Conservation (phyloP, 2,113 vertebrate species). For the Gallinago undulata region DNA sequence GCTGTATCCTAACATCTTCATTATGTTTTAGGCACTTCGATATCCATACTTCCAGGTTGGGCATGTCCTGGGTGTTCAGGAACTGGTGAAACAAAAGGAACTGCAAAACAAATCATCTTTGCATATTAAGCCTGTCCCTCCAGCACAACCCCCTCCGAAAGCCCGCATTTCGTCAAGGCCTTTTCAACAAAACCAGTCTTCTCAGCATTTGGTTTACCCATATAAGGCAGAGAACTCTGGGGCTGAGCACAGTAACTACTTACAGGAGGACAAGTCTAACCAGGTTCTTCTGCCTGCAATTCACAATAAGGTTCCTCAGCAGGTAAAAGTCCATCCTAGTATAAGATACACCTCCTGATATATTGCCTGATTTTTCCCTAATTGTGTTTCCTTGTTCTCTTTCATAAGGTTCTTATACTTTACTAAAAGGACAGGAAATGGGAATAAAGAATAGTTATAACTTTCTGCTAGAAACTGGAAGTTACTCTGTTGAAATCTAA, state of each 20-base stretch:
- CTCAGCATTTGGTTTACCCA: slow-evolving; percentile 68
- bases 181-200: slow-evolving; percentile 80
- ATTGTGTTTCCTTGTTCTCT: not conserved
- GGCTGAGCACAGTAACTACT: slow-evolving; percentile 65
- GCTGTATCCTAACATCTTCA: not conserved
- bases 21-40: slow-evolving; percentile 83
- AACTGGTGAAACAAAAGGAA: slow-evolving; percentile 77
- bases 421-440: not conserved
- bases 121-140: slow-evolving; percentile 81
- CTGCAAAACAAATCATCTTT: slow-evolving; percentile 70
- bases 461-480: not conserved
- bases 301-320: slow-evolving; percentile 75
- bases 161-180: slow-evolving; percentile 77
- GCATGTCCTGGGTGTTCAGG: slow-evolving; percentile 83
- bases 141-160: slow-evolving; percentile 79
- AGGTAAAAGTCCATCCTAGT: slow-evolving; percentile 42
- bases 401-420: not conserved
- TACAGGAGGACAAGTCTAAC: slow-evolving; percentile 69
- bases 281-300: slow-evolving; percentile 82
- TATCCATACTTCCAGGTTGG: slow-evolving; percentile 90
- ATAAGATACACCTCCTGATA: not conserved
- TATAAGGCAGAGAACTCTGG: slow-evolving; percentile 72
- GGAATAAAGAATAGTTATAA: not conserved
- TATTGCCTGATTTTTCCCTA: not conserved
- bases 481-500: not conserved